These are phyloP conservation scores for Oxyscelio sp. DNA, from an alignment of 2,888 invertebrate genomes.

Conservation along the genomic window DNA sequence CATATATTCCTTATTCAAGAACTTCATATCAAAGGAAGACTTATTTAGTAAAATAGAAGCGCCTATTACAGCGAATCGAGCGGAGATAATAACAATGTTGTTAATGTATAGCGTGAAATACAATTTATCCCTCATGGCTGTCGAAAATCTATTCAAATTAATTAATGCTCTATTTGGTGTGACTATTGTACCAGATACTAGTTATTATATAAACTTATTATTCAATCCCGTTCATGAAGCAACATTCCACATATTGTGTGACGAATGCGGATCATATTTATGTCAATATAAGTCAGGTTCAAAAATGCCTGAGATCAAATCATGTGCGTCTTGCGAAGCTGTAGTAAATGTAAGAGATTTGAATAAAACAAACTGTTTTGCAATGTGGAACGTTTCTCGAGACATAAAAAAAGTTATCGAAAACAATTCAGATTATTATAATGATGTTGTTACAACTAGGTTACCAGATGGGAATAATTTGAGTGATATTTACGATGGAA, in stretches of 20 bases:
- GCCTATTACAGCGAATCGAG: background rate
- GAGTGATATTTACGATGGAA: no score
- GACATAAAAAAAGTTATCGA: no score
- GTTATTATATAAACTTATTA: constrained; percentile 39
- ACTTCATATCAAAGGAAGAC: background rate
- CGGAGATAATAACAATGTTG: constrained; percentile 5
- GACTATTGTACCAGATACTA: background rate
- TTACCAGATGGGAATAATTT: no score
- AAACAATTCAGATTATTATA: no score
- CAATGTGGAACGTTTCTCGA: no score
- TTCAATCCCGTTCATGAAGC: constrained; percentile 24
- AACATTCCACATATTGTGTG: constrained; percentile 25
- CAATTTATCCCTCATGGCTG: background rate
- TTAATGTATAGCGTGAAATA: background rate
- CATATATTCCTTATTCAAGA: background rate
- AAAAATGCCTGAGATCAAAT: no score
- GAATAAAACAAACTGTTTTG: no score
- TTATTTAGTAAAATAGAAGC: background rate
- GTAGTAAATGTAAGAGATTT: no score
- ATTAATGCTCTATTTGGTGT: constrained; percentile 9
- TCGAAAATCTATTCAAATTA: constrained; percentile 5
- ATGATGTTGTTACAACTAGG: no score
- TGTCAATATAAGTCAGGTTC: background rate
- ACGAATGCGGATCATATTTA: background rate
- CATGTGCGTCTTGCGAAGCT: no score